phyloP scores from a whole-genome alignment of 2,113 vertebrate species.

The Tupaia chinensis region DNA sequence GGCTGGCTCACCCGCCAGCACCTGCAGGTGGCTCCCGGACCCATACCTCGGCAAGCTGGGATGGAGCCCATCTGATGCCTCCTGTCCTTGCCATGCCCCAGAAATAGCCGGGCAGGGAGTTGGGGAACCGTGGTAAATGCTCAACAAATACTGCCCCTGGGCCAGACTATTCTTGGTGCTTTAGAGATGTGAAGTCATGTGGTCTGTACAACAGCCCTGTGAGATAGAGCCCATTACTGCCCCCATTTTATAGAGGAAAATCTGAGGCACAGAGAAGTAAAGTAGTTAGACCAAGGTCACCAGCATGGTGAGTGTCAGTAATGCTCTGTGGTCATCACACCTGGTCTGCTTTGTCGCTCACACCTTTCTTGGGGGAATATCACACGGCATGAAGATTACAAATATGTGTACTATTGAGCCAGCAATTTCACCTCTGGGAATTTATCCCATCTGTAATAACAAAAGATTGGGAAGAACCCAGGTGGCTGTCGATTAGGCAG shows the following conservation, averaged over 20 bases:
- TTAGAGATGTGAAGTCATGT: neutral
- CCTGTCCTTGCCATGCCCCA: neutral
- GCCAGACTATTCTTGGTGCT: neutral
- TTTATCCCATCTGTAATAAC: neutral
- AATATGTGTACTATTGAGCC: neutral
- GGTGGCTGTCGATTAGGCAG: neutral
- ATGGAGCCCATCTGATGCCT: neutral
- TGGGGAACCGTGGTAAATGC: neutral
- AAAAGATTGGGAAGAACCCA: neutral
- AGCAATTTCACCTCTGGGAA: neutral
- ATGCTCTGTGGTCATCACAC: neutral
- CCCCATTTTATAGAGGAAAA: neutral
- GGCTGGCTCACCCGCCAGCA: neutral
- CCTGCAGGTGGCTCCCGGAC: fast-evolving
- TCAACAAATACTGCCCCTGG: neutral
- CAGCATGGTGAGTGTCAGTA: neutral
- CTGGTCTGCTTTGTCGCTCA: neutral
- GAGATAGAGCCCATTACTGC: neutral
- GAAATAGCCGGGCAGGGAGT: neutral
- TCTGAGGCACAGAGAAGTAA: neutral
- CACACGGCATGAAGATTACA: neutral
- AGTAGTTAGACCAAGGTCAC: neutral
- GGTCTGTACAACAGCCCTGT: fast-evolving
- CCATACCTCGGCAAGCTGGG: fast-evolving
- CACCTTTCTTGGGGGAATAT: neutral